Percentiles rank a stretch among this genome's conserved stretches.
These are phyloP conservation scores for Cyclina sinensis DNA, from an alignment of 1,140 invertebrate species.

Conservation along the genomic window DNA sequence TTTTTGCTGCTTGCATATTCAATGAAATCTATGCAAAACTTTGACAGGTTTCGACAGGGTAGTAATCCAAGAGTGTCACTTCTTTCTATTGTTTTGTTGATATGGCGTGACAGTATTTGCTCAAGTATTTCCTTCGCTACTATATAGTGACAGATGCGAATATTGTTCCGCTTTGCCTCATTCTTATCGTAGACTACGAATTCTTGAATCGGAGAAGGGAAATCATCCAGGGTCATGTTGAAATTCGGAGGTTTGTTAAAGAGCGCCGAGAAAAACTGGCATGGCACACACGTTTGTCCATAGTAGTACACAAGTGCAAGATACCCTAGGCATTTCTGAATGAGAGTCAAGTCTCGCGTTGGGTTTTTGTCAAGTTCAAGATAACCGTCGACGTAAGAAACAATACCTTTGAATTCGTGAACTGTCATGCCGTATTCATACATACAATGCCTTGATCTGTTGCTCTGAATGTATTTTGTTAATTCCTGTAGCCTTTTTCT, in stretches of 20 bases:
- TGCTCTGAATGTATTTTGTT: slow-evolving; percentile 28
- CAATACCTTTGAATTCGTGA: slow-evolving; percentile 69
- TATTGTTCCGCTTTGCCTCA: slow-evolving; percentile 60
- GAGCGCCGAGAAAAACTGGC: slow-evolving; percentile 70
- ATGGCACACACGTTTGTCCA: slow-evolving; percentile 70
- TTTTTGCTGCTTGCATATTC: slow-evolving; percentile 69
- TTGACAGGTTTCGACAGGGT: slow-evolving; percentile 57
- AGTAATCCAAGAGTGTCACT: slow-evolving; percentile 2
- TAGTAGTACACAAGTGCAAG: slow-evolving; percentile 71
- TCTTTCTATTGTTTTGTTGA: not conserved
- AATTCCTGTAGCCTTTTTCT: slow-evolving; percentile 27
- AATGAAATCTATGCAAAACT: slow-evolving; percentile 69
- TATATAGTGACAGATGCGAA: slow-evolving; percentile 68
- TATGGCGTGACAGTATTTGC: slow-evolving; percentile 62
- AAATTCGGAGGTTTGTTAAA: slow-evolving; percentile 65
- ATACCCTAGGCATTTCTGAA: slow-evolving; percentile 69
- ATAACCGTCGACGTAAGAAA: slow-evolving; percentile 71
- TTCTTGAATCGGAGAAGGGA: slow-evolving; percentile 62
- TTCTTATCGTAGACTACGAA: slow-evolving; percentile 65
- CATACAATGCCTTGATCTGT: slow-evolving; percentile 20
- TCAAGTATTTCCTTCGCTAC: slow-evolving; percentile 75
- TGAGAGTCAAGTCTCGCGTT: slow-evolving; percentile 7
- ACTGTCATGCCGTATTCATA: slow-evolving; percentile 72
- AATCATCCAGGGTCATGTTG: slow-evolving; percentile 66
- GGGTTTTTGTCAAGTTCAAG: slow-evolving; percentile 56